These are phyloP conservation scores for Buphagus erythrorhynchus DNA, from an alignment of 2,797 vertebrate genomes.

Conservation along the genomic window DNA sequence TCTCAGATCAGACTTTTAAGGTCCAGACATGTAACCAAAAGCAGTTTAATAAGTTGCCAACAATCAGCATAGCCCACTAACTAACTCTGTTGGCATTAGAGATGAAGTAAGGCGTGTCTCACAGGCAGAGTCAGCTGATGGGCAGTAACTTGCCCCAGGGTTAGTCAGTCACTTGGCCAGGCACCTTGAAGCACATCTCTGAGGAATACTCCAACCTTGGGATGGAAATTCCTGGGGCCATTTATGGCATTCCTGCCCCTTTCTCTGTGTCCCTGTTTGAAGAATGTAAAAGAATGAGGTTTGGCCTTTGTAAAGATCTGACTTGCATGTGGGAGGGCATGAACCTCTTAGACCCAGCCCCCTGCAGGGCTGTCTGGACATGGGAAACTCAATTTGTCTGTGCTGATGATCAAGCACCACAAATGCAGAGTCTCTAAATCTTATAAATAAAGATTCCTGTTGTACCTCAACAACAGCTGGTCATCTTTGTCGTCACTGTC, in stretches of 20 bases:
- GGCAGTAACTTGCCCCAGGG: background rate
- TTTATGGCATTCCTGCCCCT: background rate
- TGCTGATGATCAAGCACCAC: background rate
- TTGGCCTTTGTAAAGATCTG: background rate
- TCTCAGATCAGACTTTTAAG: background rate
- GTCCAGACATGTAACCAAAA: background rate
- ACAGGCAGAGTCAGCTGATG: background rate
- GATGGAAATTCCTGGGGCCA: background rate
- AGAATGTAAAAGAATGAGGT: background rate
- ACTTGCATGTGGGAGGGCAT: background rate
- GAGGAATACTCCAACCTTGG: background rate
- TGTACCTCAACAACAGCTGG: background rate
- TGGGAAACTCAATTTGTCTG: background rate
- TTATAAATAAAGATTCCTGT: background rate
- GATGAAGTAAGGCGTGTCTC: background rate
- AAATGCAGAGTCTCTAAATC: background rate
- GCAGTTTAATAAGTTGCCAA: background rate
- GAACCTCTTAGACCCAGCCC: background rate
- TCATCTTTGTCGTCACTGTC: background rate
- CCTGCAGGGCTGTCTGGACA: background rate
- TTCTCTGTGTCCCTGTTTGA: background rate
- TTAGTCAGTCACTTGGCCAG: background rate
- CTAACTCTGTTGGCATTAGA: background rate
- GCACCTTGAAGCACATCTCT: background rate
- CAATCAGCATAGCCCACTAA: background rate